phyloP scores from a whole-genome alignment of 2,113 vertebrate species.

The Eulacestoma nigropectus region DNA sequence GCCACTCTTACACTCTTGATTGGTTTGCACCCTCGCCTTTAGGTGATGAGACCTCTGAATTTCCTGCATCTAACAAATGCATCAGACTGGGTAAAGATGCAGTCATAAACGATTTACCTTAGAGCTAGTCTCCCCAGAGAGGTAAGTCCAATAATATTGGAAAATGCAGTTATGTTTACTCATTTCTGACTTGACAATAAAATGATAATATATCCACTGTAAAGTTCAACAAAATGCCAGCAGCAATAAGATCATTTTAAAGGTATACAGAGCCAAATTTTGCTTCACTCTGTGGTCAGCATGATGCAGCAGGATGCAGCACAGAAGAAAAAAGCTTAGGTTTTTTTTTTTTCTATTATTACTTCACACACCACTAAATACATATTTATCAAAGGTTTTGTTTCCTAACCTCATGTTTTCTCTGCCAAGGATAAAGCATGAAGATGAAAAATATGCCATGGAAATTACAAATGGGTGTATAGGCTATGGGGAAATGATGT shows the following conservation, averaged over 20 bases:
- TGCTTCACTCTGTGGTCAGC: background rate
- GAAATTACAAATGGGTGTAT: conserved; percentile 66
- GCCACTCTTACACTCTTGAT: background rate
- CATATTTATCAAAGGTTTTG: conserved; percentile 27
- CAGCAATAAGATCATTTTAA: background rate
- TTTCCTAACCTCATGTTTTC: conserved; percentile 21
- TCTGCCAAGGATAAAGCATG: conserved; percentile 31
- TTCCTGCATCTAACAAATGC: background rate
- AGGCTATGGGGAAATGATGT: conserved; percentile 71
- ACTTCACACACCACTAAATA: conserved; percentile 3
- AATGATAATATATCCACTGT: background rate
- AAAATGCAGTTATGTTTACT: background rate
- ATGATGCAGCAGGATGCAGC: background rate
- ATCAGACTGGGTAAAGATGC: background rate
- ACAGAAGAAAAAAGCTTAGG: background rate
- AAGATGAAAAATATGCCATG: conserved; percentile 38
- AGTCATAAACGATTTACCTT: background rate
- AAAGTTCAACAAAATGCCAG: background rate
- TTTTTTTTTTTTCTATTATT: background rate
- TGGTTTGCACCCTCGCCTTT: background rate
- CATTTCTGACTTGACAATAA: background rate
- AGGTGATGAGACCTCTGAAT: background rate
- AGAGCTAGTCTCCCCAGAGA: background rate
- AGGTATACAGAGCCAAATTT: background rate
- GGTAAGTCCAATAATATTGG: background rate